Evolutionary conservation across 1,140 invertebrate genomes (phyloP).

Genomic region (Lordiphosa mommai): DNA sequence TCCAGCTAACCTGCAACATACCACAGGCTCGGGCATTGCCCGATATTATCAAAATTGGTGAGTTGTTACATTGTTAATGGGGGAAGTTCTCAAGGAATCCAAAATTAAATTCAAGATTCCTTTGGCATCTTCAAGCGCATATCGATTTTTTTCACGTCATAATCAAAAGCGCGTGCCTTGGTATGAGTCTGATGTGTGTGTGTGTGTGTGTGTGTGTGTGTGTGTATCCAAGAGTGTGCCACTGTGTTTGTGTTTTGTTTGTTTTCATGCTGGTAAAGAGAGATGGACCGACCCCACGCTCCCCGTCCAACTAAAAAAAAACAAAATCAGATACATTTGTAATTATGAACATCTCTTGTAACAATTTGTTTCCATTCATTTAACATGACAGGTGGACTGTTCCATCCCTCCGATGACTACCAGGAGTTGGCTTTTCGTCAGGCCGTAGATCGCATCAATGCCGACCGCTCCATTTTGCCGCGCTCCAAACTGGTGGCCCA

Average conservation of each 20-base stretch:
- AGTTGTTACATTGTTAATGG: slow-evolving; percentile 14
- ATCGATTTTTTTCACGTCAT: slow-evolving; percentile 72
- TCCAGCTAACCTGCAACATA: slow-evolving; percentile 34
- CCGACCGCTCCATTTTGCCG: slow-evolving; percentile 89
- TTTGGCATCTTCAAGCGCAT: slow-evolving; percentile 30
- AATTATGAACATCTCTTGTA: slow-evolving; percentile 2
- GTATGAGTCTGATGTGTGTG: slow-evolving; percentile 20
- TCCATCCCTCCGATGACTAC: slow-evolving; percentile 84
- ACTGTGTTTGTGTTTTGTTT: slow-evolving; percentile 38
- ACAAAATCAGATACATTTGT: slow-evolving; percentile 3
- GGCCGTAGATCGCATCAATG: slow-evolving; percentile 93
- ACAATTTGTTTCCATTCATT: slow-evolving; percentile 6
- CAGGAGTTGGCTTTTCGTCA: slow-evolving; percentile 94
- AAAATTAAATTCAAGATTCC: slow-evolving; percentile 12
- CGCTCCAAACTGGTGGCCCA: slow-evolving; percentile 90
- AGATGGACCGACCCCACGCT: not conserved
- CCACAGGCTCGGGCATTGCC: slow-evolving; percentile 38
- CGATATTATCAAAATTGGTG: slow-evolving; percentile 76
- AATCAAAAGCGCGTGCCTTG: slow-evolving; percentile 51
- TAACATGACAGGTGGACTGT: slow-evolving; percentile 87
- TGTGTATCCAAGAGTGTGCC: slow-evolving; percentile 26
- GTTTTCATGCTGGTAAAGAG: slow-evolving; percentile 18
- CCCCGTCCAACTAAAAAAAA: not conserved
- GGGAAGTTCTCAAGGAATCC: not conserved
- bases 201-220: slow-evolving; percentile 14